Base-by-base conservation (phyloP, 2,113 vertebrate genomes). In the Dicerorhinus sumatrensis region DNA sequence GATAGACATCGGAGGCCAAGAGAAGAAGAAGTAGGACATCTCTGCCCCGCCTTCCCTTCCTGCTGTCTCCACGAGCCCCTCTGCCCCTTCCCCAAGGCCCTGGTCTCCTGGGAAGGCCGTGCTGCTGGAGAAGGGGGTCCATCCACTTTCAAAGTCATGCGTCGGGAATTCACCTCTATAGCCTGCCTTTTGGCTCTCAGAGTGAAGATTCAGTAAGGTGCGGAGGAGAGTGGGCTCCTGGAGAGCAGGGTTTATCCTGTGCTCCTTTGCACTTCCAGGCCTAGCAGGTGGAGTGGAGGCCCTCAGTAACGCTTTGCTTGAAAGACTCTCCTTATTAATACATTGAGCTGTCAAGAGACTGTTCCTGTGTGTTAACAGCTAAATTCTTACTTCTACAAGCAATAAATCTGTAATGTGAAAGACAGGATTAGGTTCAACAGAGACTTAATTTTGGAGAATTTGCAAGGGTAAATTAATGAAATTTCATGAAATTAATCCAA, bases 401-500 rank as follows among this genome's bases (percentile, higher is more conserved):
- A 56, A 31, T 25, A 42, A 65, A 83, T 51, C n/a, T 73, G 7
- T 89, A 86, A 72, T 33, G 33, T 87, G 63, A 80, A 85, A 91
- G 48, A 27, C 8, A 88, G 2, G 23, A 33, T 94, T 81, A 69
- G 36, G 46, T 18, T 89, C 42, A 54, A 73, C 77, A 33, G 48
- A 89, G 72, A 91, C 10, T 39, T 73, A 33, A 56, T 48, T 76
- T 94, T 89, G 56, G 69, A 72, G 82, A 76, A 42, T 42, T 84
- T 91, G 29, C 56, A 67, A 77, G 73, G 25, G 21, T 51, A 91
- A 76, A 29, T 36, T 48, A 48, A 36, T 84, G 31, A 95, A 80
- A 5, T 82, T 92, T 77, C 23, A 77, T 90, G 13, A 77, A 31
- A 89, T 96, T 62, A 88, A 82, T 62, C 39, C 39, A 83, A 81